Base-by-base conservation (phyloP, 2,888 invertebrate species). In the Drosophila recens region DNA sequence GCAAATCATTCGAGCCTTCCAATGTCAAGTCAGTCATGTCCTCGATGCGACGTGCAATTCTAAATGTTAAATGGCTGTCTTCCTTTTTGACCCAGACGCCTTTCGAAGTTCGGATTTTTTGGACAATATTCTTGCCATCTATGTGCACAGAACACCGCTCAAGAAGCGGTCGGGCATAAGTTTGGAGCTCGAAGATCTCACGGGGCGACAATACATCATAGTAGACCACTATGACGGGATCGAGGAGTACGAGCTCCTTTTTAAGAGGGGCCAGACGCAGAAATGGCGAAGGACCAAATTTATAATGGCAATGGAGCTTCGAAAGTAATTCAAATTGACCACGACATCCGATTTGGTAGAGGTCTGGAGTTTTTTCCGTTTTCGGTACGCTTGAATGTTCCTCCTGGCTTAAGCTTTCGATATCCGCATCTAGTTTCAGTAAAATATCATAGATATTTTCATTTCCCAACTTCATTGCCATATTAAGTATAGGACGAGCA, bases 181-280 rank as follows among this genome's bases (percentile, higher is more conserved):
- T 13, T 48, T 90, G 76, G 0, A 91, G 69, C 2, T 74, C 64
- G 1, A 53, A 48, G 0, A 91, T 91, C 75, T 91, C 91, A 5
- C 8, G 2, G 33, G 82, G 71, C 0, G 80, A 79, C 1, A 91
- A 51, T 0, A 89, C 83, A 43, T 91, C 90, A 61, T 91, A 90
- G 40, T 73, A 91, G 0, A 91, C 11, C 0, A 87, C 81, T 66
- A 91, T 75, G 5, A 84, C 87, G 0, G 91, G 91, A 34, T 90
- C 75, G 2, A 85, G 27, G 0, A 66, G 45, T 4, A 89, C 33
- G 2, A 83, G 40, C 54, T 91, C 91, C 85, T 90, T 81, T 79
- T 91, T 91, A 0, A 91, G 13, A 0, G 91, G 91, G 0, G 91
- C 91, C 17, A 91, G 49, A 11, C 67, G 82, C 0, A 91, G 76